Percentiles rank a stretch among this genome's conserved stretches.
phyloP scores from a whole-genome alignment of 2,113 vertebrate genomes.

The Paedocypris sp. region DNA sequence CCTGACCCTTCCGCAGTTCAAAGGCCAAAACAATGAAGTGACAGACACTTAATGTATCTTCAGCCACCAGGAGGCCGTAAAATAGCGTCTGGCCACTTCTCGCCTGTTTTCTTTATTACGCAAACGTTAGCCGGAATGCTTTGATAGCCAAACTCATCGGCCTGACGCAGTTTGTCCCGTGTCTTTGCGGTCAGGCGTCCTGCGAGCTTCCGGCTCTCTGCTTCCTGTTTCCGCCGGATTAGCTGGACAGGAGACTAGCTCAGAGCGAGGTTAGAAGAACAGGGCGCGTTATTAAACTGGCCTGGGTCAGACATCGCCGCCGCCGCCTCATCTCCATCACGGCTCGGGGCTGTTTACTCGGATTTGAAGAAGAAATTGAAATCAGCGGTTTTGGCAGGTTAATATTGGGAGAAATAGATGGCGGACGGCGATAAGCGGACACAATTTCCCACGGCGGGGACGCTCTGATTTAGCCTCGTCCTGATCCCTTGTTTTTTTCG shows the following conservation, averaged over 20 bases:
- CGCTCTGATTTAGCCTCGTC: neutral
- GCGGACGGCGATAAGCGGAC: constrained; percentile 44
- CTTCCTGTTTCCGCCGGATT: constrained; percentile 13
- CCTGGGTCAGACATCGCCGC: neutral
- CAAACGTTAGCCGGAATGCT: too few species aligned
- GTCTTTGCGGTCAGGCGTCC: too few species aligned
- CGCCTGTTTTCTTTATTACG: too few species aligned
- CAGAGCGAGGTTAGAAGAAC: constrained; percentile 10
- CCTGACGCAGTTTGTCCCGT: too few species aligned
- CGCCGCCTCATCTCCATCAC: constrained; percentile 41
- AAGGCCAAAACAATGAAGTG: constrained; percentile 11
- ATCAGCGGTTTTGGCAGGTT: constrained; percentile 41
- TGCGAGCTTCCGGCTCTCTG: neutral
- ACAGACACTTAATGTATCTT: neutral
- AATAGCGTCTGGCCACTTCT: neutral
- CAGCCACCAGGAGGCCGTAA: neutral
- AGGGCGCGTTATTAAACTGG: constrained; percentile 15
- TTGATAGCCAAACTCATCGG: too few species aligned
- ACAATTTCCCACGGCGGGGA: constrained; percentile 47
- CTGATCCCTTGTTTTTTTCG: constrained; percentile 7
- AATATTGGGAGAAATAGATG: constrained; percentile 44
- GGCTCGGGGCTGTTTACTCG: constrained; percentile 57
- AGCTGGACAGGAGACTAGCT: neutral
- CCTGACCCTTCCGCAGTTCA: constrained; percentile 3
- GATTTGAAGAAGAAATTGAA: constrained; percentile 56